Percentiles rank a stretch among this genome's conserved stretches.
phyloP scores from a whole-genome alignment of 92 coral and sea anemone species.

The Epizoanthus ramosus region DNA sequence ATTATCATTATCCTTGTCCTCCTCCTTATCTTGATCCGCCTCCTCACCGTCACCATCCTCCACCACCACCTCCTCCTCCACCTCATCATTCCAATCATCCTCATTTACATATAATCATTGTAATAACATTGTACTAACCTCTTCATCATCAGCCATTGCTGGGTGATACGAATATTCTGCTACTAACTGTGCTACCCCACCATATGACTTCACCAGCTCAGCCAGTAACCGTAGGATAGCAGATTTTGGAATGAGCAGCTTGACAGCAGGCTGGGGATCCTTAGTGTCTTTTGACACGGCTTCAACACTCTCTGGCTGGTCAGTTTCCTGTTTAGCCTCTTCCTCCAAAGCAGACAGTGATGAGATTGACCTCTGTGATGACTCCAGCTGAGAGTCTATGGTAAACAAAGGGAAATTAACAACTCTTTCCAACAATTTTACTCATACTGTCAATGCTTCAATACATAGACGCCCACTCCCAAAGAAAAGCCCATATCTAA shows the following conservation, averaged over 20 bases:
- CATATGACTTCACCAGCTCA: constrained; percentile 92
- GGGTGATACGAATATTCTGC: constrained; percentile 88
- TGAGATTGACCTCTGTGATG: constrained; percentile 59
- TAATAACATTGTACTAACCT: constrained; percentile 49
- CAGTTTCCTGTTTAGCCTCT: constrained; percentile 53
- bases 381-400: constrained; percentile 59
- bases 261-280: constrained; percentile 57
- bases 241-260: constrained; percentile 87
- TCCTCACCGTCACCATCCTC: neutral
- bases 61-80: neutral
- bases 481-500: neutral
- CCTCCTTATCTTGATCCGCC: neutral
- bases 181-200: constrained; percentile 94
- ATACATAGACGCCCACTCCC: neutral
- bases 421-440: neutral
- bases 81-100: neutral
- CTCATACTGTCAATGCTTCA: neutral
- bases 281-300: constrained; percentile 49
- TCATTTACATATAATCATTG: too few species aligned
- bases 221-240: constrained; percentile 83
- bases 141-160: constrained; percentile 62
- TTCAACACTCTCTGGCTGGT: constrained; percentile 42
- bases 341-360: constrained; percentile 35
- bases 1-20: too few species aligned
- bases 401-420: neutral